Conservation (phyloP, 2,113 vertebrate genomes). For the Octodon degus region DNA sequence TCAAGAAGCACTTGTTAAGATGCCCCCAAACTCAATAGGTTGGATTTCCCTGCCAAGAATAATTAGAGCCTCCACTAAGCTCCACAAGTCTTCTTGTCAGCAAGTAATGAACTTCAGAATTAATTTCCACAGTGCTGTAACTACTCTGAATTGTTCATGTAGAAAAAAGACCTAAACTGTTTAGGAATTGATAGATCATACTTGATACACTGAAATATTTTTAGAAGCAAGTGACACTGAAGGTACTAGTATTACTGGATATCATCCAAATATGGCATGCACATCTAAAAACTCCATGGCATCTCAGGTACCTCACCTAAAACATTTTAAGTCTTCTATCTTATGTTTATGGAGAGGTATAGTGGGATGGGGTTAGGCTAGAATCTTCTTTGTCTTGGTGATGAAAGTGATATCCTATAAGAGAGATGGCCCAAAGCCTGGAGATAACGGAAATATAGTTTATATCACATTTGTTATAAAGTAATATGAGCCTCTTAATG, state of each 20-base stretch:
- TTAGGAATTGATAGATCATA: slow-evolving; percentile 55
- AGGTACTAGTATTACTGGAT: slow-evolving; percentile 29
- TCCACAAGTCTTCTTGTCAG: slow-evolving; percentile 53
- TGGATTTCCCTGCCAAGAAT: slow-evolving; percentile 56
- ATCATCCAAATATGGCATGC: background rate
- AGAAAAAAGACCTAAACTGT: slow-evolving; percentile 52
- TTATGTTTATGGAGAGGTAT: background rate
- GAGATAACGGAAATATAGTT: slow-evolving; percentile 34
- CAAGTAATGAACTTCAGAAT: slow-evolving; percentile 64
- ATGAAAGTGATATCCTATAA: background rate
- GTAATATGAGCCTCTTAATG: too few relatives aligned
- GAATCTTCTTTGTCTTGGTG: background rate
- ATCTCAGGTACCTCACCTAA: background rate
- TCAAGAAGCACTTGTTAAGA: slow-evolving; percentile 53
- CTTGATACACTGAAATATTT: slow-evolving; percentile 45
- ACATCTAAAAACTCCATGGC: slow-evolving; percentile 4
- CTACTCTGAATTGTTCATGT: slow-evolving; percentile 25
- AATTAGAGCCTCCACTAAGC: slow-evolving; percentile 59
- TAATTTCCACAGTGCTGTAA: slow-evolving; percentile 38
- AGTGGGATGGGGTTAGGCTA: fast-evolving
- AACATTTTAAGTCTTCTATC: background rate
- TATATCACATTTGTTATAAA: slow-evolving; percentile 8
- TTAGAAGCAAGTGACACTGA: slow-evolving; percentile 13
- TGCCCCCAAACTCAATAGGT: slow-evolving; percentile 51
- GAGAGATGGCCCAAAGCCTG: background rate